These are phyloP conservation scores for Lasiommata megera DNA, from an alignment of 2,888 invertebrate species.

Conservation along the genomic window DNA sequence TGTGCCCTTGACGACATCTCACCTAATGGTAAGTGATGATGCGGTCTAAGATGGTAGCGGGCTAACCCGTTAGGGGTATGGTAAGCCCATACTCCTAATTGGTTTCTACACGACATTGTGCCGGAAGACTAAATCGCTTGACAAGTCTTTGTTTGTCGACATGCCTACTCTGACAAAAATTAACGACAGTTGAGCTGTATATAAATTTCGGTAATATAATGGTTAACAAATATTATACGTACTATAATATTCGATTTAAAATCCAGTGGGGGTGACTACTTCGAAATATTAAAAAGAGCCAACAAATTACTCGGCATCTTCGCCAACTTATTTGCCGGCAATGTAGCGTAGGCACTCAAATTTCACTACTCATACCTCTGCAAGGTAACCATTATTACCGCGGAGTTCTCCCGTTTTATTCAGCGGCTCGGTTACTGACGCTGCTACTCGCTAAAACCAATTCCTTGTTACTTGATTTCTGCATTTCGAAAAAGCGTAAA, in stretches of 20 bases:
- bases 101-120: no score
- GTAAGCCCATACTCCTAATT: no score
- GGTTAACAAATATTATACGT: neutral
- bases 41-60: no score
- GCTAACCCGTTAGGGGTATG: no score
- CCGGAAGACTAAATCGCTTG: no score
- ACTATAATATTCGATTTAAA: conserved; percentile 3
- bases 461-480: conserved; percentile 81
- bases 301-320: conserved; percentile 41
- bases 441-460: conserved; percentile 75
- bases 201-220: no score
- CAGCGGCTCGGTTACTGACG: conserved; percentile 64
- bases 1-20: no score
- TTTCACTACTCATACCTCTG: conserved; percentile 57
- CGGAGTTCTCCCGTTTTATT: conserved; percentile 66
- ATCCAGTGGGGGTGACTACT: conserved; percentile 12
- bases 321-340: conserved; percentile 38
- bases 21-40: no score
- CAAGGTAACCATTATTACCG: conserved; percentile 68
- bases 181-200: no score
- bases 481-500: conserved; percentile 80
- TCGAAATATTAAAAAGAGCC: conserved; percentile 28
- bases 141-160: no score
- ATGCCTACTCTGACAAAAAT: no score
- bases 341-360: conserved; percentile 43